A percentile compares a stretch with the other conserved stretches of the same genome.
phyloP scores from a whole-genome alignment of 2,888 invertebrate species.

The Kryphioiulus occultus region DNA sequence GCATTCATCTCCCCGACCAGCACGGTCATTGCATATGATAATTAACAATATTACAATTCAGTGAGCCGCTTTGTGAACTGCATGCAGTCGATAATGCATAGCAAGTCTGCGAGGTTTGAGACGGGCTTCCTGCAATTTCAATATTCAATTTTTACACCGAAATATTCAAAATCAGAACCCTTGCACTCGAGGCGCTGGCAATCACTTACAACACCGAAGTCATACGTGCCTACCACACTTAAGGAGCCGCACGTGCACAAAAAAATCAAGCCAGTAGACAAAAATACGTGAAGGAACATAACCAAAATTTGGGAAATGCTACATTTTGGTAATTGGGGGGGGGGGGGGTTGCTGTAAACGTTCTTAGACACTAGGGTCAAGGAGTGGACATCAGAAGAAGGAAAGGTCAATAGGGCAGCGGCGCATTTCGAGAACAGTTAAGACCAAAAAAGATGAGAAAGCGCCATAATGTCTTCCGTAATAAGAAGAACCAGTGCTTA shows the following conservation, averaged over 20 bases:
- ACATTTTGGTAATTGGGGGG: too few species aligned
- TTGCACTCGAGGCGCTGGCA: neutral
- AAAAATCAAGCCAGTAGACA: too few species aligned
- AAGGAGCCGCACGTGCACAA: neutral
- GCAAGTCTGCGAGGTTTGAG: neutral
- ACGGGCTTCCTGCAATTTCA: neutral
- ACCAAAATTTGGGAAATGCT: too few species aligned
- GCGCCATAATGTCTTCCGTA: neutral
- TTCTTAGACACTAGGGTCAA: neutral
- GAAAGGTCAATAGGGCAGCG: neutral
- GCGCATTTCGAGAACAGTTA: constrained; percentile 10
- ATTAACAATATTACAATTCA: neutral
- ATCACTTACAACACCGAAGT: neutral
- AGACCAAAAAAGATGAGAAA: neutral
- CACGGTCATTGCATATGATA: neutral
- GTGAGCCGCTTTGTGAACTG: neutral
- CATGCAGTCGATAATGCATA: neutral
- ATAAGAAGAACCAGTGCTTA: neutral
- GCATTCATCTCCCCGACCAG: too few species aligned
- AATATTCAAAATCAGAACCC: neutral
- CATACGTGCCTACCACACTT: neutral
- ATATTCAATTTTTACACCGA: neutral
- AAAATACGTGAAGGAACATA: too few species aligned
- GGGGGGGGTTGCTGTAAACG: neutral
- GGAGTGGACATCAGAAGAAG: constrained; percentile 14